Conservation (phyloP, 2,797 vertebrate species). For the Sciurus carolinensis region DNA sequence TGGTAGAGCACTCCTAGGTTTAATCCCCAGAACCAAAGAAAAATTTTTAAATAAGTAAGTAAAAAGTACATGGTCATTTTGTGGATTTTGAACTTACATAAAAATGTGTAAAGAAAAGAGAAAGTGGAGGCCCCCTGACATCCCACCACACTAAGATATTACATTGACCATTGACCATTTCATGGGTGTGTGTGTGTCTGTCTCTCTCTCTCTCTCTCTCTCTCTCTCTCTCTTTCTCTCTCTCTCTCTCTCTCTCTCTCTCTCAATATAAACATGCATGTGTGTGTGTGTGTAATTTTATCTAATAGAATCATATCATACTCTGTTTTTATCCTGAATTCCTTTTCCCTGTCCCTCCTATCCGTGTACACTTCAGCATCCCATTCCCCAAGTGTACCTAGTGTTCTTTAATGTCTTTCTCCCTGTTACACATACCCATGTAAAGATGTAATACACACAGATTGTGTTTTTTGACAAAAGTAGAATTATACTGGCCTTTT, state of each 20-base stretch:
- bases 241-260: not conserved
- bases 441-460: not conserved
- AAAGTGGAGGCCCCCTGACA: not conserved
- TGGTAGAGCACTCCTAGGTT: no score
- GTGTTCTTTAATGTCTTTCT: not conserved
- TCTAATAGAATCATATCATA: not conserved
- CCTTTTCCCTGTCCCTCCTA: not conserved
- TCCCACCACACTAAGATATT: not conserved
- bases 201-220: not conserved
- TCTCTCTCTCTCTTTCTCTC: not conserved
- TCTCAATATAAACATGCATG: not conserved
- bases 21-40: no score
- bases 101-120: not conserved
- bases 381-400: not conserved
- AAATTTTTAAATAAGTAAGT: no score
- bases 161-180: not conserved
- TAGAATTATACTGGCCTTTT: not conserved
- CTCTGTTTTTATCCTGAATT: not conserved
- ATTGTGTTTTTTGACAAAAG: constrained; percentile 15
- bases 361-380: not conserved
- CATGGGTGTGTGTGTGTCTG: not conserved
- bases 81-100: constrained; percentile 46
- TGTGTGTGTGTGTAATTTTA: not conserved
- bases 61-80: not conserved
- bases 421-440: not conserved